Base-by-base conservation (phyloP, 2,113 vertebrate species). In the Ceratotherium simum region DNA sequence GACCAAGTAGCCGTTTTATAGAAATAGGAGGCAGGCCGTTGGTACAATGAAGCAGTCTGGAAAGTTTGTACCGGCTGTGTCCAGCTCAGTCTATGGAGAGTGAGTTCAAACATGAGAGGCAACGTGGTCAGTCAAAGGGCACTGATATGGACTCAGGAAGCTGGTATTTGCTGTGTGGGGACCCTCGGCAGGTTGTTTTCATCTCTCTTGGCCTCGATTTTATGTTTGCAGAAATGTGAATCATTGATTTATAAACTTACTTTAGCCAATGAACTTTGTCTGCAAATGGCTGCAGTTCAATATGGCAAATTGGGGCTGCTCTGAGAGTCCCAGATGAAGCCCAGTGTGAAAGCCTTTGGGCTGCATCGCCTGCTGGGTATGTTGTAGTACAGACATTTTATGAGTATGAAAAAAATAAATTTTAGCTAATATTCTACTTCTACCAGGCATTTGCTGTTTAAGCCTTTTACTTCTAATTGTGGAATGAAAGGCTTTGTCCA, bases 381-480 rank as follows among this genome's bases (percentile, higher is more conserved):
- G 12, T 56, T 79, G 42, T n/a, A 42, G n/a, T 48, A 33, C 9
- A 75, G 80, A 54, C 17, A 62, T 90, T 91, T 96, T 76, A 10
- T 75, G 79, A 92, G 46, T 33, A 25, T 7, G 33, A 16, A 92
- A 65, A 91, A 33, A 76, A 42, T 69, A 81, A 2, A 81, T 91
- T 92, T 91, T 89, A 81, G 87, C 70, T 76, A 60, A 46, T 42
- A 88, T 56, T 95, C 29, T 42, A 31, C 80, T 86, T 79, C 79
- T 76, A 27, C 60, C 27, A 89, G 64, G 54, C 86, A 97, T 95
- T 97, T 97, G 72, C 75, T 60, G 16, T 93, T 67, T 93, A 91
- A 98, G 91, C 73, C 70, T 97, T 96, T 95, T 75, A 84, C 39
- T 97, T 97, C 82, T 97, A 96, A 96, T 69, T 95, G 86, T 97